Evolutionary conservation across 2,113 vertebrate genomes (phyloP).

Genomic region (Urocitellus parryii): DNA sequence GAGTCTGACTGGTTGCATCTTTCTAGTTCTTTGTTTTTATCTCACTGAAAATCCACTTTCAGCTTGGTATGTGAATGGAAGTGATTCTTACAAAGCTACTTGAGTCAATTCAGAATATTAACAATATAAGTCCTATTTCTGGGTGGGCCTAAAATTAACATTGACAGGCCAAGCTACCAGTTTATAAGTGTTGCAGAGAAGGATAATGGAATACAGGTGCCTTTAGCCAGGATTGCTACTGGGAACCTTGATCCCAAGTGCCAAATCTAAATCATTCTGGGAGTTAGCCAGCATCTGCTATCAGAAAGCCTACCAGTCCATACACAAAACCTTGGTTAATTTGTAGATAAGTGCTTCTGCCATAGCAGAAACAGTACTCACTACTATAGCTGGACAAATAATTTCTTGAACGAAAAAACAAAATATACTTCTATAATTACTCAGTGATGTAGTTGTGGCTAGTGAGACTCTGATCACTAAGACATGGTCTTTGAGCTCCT

Average conservation of each 20-base stretch:
- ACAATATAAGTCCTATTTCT: not conserved
- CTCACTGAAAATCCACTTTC: slow-evolving; percentile 33
- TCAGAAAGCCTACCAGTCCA: not conserved
- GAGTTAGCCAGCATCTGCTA: not conserved
- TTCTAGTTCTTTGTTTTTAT: slow-evolving; percentile 44
- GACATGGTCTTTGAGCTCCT: not conserved
- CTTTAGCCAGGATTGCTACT: not conserved
- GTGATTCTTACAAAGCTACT: not conserved
- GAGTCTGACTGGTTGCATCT: not conserved
- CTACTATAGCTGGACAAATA: not conserved
- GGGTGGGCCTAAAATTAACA: not conserved
- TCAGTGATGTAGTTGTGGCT: not conserved
- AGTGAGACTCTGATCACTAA: not conserved
- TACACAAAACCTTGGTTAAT: too few relatives aligned
- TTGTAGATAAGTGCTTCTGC: not conserved
- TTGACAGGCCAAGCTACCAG: not conserved
- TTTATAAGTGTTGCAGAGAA: not conserved
- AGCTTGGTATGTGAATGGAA: not conserved
- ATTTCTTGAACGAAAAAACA: not conserved
- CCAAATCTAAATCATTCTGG: not conserved
- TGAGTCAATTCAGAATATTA: not conserved
- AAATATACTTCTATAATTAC: slow-evolving; percentile 3
- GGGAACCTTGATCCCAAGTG: not conserved
- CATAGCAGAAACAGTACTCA: not conserved
- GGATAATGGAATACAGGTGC: not conserved